Conservation (phyloP, 2,888 invertebrate species). For the Digitonthophagus gazella region DNA sequence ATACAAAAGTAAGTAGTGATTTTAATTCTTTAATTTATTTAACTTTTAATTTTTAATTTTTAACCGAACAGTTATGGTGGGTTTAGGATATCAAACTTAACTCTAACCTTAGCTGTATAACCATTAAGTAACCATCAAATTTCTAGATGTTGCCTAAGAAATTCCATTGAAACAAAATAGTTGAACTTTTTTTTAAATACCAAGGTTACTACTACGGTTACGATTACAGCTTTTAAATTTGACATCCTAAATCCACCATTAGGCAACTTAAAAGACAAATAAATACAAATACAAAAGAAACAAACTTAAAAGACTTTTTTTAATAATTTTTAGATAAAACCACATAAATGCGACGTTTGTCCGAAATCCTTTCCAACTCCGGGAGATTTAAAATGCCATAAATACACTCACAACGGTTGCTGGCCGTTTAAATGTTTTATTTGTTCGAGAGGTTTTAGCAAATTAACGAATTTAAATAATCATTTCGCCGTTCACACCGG, state of each 20-base stretch:
- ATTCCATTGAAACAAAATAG: no score
- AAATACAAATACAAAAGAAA: not conserved
- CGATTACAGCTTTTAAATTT: no score
- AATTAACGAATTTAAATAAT: conserved; percentile 69
- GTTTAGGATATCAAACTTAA: no score
- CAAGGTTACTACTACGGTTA: no score
- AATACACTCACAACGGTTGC: conserved; percentile 69
- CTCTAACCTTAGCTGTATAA: no score
- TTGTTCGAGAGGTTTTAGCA: conserved; percentile 69
- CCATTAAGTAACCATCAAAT: no score
- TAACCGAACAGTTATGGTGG: no score
- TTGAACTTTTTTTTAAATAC: no score
- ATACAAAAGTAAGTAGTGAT: conserved; percentile 73
- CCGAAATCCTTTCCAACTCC: conserved; percentile 73
- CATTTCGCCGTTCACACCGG: conserved; percentile 65
- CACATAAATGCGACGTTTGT: conserved; percentile 69
- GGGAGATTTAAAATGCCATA: conserved; percentile 69
- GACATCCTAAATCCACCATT: no score
- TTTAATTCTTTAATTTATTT: not conserved
- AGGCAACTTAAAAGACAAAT: not conserved
- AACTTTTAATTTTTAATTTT: not conserved
- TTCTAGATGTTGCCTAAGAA: no score
- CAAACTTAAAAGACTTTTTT: not conserved
- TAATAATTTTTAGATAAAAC: conserved; percentile 60
- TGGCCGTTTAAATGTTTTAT: conserved; percentile 71